Evolutionary conservation across 2,888 invertebrate species (phyloP).

Genomic region (Sipha maydis): DNA sequence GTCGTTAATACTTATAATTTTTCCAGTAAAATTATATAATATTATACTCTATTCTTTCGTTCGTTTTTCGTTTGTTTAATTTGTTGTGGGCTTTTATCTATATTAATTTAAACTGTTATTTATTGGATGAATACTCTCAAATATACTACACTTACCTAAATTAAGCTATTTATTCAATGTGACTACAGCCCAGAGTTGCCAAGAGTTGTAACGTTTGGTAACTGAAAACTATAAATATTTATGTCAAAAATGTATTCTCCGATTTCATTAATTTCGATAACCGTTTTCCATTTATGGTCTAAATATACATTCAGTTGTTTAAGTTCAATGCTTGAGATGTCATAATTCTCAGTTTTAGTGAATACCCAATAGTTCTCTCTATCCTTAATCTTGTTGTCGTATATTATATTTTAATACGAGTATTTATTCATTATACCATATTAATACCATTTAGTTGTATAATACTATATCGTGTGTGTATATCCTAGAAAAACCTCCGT

Average conservation of each 20-base stretch:
- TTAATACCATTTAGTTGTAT: neutral
- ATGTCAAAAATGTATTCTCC: neutral
- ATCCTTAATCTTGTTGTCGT: neutral
- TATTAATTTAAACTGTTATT: neutral
- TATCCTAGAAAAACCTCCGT: neutral
- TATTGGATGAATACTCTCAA: neutral
- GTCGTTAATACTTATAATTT: slow-evolving; percentile 17
- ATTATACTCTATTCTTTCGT: neutral
- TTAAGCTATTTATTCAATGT: neutral
- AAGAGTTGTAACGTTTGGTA: neutral
- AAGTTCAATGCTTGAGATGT: neutral
- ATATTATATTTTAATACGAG: neutral
- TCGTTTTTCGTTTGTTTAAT: neutral
- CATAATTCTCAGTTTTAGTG: neutral
- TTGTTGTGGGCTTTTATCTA: neutral
- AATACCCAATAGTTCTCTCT: neutral
- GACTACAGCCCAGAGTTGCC: neutral
- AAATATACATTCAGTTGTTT: neutral
- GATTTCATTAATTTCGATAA: neutral
- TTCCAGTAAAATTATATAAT: slow-evolving; percentile 1
- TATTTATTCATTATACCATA: neutral
- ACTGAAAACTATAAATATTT: neutral
- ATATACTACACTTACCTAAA: neutral
- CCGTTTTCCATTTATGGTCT: neutral
- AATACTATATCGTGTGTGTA: neutral